Evolutionary conservation across 2,113 vertebrate species (phyloP), one percentile per base, ranked within the genome.

Genomic region (Sinocyclocheilus rhinocerous): DNA sequence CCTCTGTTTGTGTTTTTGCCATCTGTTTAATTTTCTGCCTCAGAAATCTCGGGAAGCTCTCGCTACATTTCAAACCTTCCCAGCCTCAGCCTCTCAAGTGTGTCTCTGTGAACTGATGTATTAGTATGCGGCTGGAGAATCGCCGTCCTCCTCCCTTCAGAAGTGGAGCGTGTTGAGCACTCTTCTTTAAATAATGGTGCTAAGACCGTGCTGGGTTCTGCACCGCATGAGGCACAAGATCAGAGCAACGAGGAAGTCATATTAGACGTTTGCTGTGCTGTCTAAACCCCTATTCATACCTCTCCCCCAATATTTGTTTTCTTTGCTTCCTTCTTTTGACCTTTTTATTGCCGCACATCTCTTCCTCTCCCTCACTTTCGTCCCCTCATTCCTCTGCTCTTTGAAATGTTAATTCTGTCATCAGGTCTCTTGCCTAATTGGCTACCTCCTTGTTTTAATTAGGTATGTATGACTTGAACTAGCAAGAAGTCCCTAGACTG

Each of bases 21-120:
- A 84, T 84, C 82, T 84, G 82, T 75, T 84, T 73, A 84, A 84
- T 84, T 84, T 84, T 84, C 67, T 84, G 82, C 67, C 26, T 84
- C 29, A 84, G 82, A 84, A 73, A 73, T 57, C 82, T 59, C 0
- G 8, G 8, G 50, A 75, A 33, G 69, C 69, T 13, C 69, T 75
- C 42, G 16, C 69, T 84, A 59, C 33, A 73, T 59, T 73, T 84
- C 67, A 73, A 84, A 59, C 52, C 50, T 4, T 80, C 55, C 57
- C 57, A 61, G 57, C 33, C 50, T 22, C 81, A 70, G 26, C 48
- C 18, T 83, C 48, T 83, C 63, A 55, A 83, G 81, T 52, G 81
- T 2, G 26, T 52, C 67, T 84, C 82, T 57, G 65, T 57, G 82
- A 84, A 70, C 82, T 75, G 82, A 84, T 73, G 69, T 84, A 59